A percentile compares a stretch with the other conserved stretches of the same genome.
Evolutionary conservation across 23 tunicate genomes (phyloP).

Genomic region (Halocynthia aurantium): DNA sequence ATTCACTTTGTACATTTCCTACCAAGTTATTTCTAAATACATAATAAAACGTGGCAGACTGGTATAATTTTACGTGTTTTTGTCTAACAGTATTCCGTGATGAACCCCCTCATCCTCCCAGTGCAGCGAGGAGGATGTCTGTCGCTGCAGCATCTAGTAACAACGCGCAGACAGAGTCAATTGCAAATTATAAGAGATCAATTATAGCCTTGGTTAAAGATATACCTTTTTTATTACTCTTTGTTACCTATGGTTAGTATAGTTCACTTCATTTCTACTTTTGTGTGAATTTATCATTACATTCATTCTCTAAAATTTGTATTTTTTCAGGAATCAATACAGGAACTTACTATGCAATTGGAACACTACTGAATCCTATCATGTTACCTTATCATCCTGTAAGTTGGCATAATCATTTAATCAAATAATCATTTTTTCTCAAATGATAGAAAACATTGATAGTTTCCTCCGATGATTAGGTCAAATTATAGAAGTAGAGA

Average conservation of each 20-base stretch:
- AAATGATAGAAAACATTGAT: not conserved
- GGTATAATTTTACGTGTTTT: not conserved
- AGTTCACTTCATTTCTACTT: not conserved
- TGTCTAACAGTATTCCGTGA: conserved; percentile 62
- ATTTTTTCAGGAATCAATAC: conserved; percentile 74
- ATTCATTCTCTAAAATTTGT: not conserved
- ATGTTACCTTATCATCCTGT: conserved; percentile 38
- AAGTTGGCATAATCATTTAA: too few relatives aligned
- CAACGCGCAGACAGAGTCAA: conserved; percentile 41
- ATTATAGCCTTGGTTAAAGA: conserved; percentile 45
- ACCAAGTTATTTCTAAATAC: too few relatives aligned
- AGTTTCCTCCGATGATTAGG: too few relatives aligned
- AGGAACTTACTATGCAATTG: conserved; percentile 93
- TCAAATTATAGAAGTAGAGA: too few relatives aligned
- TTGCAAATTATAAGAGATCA: conserved; percentile 45
- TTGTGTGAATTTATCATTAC: not conserved
- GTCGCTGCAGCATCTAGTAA: conserved; percentile 20
- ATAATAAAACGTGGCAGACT: too few relatives aligned
- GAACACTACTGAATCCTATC: conserved; percentile 75
- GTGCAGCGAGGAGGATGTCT: conserved; percentile 56
- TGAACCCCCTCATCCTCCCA: conserved; percentile 58
- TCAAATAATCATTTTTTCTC: not conserved
- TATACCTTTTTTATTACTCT: conserved; percentile 61
- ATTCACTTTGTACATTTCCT: too few relatives aligned
- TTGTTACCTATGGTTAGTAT: conserved; percentile 67